These are phyloP conservation scores for Bucorvus abyssinicus DNA, from an alignment of 2,797 vertebrate species.

Conservation along the genomic window DNA sequence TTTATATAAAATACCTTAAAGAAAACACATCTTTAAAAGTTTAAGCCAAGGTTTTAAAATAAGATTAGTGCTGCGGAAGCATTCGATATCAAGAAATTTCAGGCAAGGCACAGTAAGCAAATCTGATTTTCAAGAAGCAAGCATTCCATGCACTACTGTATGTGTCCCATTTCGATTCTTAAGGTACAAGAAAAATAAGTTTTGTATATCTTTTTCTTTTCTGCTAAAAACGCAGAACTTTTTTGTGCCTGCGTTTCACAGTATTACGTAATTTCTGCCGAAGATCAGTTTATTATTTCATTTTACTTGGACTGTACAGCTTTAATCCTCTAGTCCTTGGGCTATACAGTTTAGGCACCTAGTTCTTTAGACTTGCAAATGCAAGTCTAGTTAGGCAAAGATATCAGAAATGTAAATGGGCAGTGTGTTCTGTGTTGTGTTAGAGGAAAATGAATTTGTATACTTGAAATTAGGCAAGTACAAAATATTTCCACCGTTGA, in stretches of 20 bases:
- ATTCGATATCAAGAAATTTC: not conserved
- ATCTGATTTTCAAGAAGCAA: not conserved
- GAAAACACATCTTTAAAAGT: not conserved
- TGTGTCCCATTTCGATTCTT: not conserved
- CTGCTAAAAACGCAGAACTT: not conserved
- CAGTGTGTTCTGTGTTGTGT: not conserved
- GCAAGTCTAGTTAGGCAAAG: not conserved
- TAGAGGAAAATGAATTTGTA: not conserved
- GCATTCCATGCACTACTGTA: rapidly evolving
- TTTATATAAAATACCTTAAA: not conserved
- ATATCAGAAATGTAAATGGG: not conserved
- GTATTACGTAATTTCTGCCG: not conserved
- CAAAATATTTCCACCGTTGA: not conserved
- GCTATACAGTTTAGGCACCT: not conserved
- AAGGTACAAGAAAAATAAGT: not conserved
- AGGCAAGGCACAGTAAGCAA: not conserved
- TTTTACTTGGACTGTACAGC: not conserved
- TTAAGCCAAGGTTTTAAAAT: not conserved
- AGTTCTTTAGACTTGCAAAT: not conserved
- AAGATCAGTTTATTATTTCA: not conserved
- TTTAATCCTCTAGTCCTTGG: not conserved
- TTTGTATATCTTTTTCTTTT: not conserved
- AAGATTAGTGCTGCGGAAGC: not conserved
- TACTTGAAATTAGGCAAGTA: not conserved
- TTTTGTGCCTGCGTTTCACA: not conserved